These are phyloP conservation scores for Drosophila sturtevanti DNA, from an alignment of 1,140 invertebrate species.

Conservation along the genomic window DNA sequence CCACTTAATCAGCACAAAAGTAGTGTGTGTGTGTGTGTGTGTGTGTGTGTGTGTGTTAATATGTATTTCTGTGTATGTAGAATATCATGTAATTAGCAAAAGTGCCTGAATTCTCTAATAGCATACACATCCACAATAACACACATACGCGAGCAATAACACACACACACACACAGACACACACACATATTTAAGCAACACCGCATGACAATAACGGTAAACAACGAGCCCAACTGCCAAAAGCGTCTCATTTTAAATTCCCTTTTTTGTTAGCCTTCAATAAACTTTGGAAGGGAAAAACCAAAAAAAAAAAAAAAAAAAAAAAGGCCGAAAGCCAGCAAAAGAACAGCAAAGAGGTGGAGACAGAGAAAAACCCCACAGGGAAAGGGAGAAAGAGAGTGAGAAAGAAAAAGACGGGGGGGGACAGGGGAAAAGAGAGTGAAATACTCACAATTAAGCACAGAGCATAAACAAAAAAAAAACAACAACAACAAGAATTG, in stretches of 20 bases:
- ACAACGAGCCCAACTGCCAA: slow-evolving; percentile 29
- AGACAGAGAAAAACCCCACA: no score
- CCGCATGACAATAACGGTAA: slow-evolving; percentile 21
- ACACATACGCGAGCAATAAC: slow-evolving; percentile 16
- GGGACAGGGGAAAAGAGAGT: no score
- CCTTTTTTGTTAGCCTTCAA: slow-evolving; percentile 45
- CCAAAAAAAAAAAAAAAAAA: neutral
- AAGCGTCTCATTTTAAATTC: slow-evolving; percentile 67
- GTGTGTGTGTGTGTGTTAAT: slow-evolving; percentile 20
- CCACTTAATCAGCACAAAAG: slow-evolving; percentile 44
- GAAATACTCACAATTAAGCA: neutral
- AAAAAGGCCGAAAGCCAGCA: neutral
- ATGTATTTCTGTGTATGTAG: neutral
- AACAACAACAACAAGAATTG: no score
- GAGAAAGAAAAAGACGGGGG: neutral
- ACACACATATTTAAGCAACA: slow-evolving; percentile 20
- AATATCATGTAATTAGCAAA: slow-evolving; percentile 57
- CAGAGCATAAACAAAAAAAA: slow-evolving; percentile 16
- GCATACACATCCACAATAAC: slow-evolving; percentile 3
- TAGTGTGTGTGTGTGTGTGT: slow-evolving; percentile 6
- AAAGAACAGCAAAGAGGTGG: neutral
- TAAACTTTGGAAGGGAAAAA: neutral
- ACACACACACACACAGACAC: slow-evolving; percentile 13
- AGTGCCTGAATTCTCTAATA: slow-evolving; percentile 28
- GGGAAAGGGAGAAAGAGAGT: neutral